Evolutionary conservation across 2,888 invertebrate genomes (phyloP), one percentile per base, ranked within the genome.

Genomic region (Chesias legatella): DNA sequence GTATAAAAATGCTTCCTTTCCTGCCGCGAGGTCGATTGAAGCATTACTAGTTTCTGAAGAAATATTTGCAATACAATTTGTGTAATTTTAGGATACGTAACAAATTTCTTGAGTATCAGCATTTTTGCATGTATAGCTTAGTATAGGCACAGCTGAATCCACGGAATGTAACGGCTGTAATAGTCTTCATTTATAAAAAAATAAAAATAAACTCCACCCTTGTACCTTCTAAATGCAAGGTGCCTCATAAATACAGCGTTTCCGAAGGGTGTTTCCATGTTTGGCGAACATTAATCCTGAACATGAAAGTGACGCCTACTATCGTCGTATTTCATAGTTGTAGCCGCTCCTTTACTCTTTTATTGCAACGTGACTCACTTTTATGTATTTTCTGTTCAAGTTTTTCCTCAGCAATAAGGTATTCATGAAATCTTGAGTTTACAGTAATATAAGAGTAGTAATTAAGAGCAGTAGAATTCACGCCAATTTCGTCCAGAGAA

Each of bases 231-330:
- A 40, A 50, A 50, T 40, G 52, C 62, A 60, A 66, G 59, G 60
- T 66, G 60, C 55, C 59, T 62, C 61, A 58, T 70, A 66, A 68
- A 71, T 67, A 65, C 65, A 43, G 37, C 47, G 61, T 59, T 73
- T 68, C 67, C 65, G 60, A 60, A 60, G 63, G 62, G 56, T 60
- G 63, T 60, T 70, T 70, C 64, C 75, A 67, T 74, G 69, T 64
- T 63, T 58, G 54, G 56, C 48, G 48, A 63, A 57, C 67, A 74
- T 76, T 74, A 74, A 72, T 74, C 52, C 60, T 54, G 58, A 66
- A 73, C 67, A 67, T 68, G 62, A 62, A 58, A 61, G 51, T 52
- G 57, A 60, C 60, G 62, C 63, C 53, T 54, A 50, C 45, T 53
- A 56, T 52, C 49, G 58, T 57, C 48, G 65, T 66, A 60, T 62